These are phyloP conservation scores for Drosophila neutralis DNA, from an alignment of 2,888 invertebrate species.

Conservation along the genomic window DNA sequence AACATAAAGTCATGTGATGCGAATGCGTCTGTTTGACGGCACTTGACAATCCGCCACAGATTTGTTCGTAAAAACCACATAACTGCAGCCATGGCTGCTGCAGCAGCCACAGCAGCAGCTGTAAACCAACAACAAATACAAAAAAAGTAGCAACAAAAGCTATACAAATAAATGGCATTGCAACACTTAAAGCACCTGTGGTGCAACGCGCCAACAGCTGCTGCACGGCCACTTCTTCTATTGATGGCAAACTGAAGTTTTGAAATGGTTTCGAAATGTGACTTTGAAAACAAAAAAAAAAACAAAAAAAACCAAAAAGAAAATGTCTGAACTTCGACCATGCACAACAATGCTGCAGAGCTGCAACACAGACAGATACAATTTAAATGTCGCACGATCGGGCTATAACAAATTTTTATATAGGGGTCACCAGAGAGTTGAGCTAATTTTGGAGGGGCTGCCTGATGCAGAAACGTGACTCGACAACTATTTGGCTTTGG, in stretches of 20 bases:
- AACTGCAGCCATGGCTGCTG: constrained; percentile 39
- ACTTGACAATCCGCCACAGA: constrained; percentile 50
- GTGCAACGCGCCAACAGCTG: constrained; percentile 16
- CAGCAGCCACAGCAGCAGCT: constrained; percentile 10
- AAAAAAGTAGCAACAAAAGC: constrained; percentile 26
- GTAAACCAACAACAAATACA: constrained; percentile 6
- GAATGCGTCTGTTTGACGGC: constrained; percentile 46
- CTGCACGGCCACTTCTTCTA: constrained; percentile 37
- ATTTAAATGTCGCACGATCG: constrained; percentile 70
- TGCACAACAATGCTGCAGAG: constrained; percentile 23
- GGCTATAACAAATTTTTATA: constrained; percentile 28
- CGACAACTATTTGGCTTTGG: constrained; percentile 47
- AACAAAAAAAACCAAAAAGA: constrained; percentile 13
- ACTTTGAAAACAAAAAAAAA: constrained; percentile 57
- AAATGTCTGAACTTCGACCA: constrained; percentile 58
- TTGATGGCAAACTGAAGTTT: constrained; percentile 58
- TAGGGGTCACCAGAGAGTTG: constrained; percentile 59
- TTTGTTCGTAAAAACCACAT: constrained; percentile 64
- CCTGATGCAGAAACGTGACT: constrained; percentile 60
- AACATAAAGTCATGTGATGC: constrained; percentile 55
- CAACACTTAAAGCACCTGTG: constrained; percentile 67
- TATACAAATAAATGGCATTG: constrained; percentile 60
- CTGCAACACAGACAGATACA: constrained; percentile 31
- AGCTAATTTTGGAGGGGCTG: constrained; percentile 64
- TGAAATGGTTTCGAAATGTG: constrained; percentile 62